Evolutionary conservation across 2,797 vertebrate species (phyloP), one percentile per base, ranked within the genome.

Genomic region (Characodon lateralis): DNA sequence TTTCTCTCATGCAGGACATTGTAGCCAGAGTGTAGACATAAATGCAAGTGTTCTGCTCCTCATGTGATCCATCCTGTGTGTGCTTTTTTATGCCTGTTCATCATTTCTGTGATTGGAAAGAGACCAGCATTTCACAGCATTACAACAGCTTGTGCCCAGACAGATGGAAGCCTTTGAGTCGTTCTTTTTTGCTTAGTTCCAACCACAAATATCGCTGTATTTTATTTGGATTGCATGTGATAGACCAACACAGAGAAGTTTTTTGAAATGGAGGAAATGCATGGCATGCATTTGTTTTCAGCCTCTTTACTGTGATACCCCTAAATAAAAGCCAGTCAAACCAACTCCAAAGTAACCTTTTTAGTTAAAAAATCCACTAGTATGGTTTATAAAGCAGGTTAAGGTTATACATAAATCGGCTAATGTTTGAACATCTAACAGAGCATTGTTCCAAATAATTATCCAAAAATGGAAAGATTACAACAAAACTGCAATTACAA

Each of bases 91-190:
- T 82, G 76, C 76, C 26, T 78, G 76, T 80, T 56, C 85, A 72
- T 70, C 26, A 73, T 83, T 78, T 81, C 50, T 89, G 69, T 81
- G 77, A 88, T 73, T 89, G 79, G 79, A 84, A 51, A 78, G 69
- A 86, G 85, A 91, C 87, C 66, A 71, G 80, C 82, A 66, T 88
- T 76, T 86, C 63, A 73, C 71, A 84, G 70, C 77, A 81, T 48
- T 68, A 41, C 43, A 69, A 26, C 66, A 48, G 13, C 13, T 48
- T 48, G 66, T 69, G 66, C 41, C 24, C 41, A 69, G 43, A 69
- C 43, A 26, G 43, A 69, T 48, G 66, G n/a, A 69, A 69, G 66
- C 66, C 61, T 65, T 39, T 39, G 35, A 39, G 51, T 24, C 6
- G 53, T 22, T 24, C 6, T 55, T 55, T 24, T 22, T 24, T 55